Percentiles rank a stretch among this genome's conserved stretches.
phyloP scores from a whole-genome alignment of 2,888 invertebrate species.

The Heliconius aoede region DNA sequence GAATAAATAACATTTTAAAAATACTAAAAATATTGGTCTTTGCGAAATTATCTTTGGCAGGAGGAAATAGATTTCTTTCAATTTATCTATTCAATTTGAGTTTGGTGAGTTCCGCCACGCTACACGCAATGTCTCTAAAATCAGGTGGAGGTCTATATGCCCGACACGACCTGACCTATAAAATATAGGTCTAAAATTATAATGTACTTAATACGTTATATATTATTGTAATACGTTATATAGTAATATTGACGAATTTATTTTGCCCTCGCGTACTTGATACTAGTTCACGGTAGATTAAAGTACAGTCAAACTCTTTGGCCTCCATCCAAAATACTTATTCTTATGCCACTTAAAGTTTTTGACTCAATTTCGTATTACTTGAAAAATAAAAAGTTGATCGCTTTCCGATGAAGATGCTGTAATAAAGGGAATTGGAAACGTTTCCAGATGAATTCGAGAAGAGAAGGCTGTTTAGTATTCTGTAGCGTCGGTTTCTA shows the following conservation, averaged over 20 bases:
- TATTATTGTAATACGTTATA: too few relatives aligned
- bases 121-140: too few relatives aligned
- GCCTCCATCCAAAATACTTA: constrained; percentile 29
- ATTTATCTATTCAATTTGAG: too few relatives aligned
- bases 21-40: too few relatives aligned
- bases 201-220: too few relatives aligned
- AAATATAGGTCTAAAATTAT: too few relatives aligned
- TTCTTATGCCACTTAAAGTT: constrained; percentile 45
- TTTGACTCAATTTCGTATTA: constrained; percentile 41
- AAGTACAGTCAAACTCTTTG: constrained; percentile 24
- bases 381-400: constrained; percentile 44
- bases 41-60: too few relatives aligned
- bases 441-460: constrained; percentile 39
- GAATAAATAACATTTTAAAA: too few relatives aligned
- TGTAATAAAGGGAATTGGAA: constrained; percentile 42
- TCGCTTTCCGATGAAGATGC: constrained; percentile 42
- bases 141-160: too few relatives aligned
- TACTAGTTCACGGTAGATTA: constrained; percentile 15
- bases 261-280: not conserved
- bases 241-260: not conserved
- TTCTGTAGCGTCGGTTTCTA: constrained; percentile 14
- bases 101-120: too few relatives aligned
- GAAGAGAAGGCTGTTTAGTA: constrained; percentile 40
- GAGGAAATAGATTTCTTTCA: too few relatives aligned
- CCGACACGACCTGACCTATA: too few relatives aligned